phyloP scores from a whole-genome alignment of 30 jellyfish, hydroid and myxozoan species.

The Hydra vulgaris region DNA sequence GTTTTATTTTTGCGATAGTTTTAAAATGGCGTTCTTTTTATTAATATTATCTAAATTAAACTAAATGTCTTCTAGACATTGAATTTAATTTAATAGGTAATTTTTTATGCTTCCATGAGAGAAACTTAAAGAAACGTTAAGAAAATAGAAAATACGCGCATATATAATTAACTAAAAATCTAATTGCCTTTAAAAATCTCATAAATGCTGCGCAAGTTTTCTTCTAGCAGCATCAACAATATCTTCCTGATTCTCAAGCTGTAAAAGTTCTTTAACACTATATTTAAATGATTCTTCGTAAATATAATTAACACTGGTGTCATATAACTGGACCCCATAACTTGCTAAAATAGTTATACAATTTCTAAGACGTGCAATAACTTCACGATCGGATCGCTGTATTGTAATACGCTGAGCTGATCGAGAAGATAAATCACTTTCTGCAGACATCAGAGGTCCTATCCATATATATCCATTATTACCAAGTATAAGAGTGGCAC shows the following conservation, averaged over 20 bases:
- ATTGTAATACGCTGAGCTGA: constrained; percentile 32
- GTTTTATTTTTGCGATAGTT: too few relatives aligned
- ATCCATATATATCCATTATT: constrained; percentile 96
- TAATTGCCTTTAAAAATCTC: too few relatives aligned
- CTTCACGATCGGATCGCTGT: constrained; percentile 48
- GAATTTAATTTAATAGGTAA: too few relatives aligned
- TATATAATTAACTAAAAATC: too few relatives aligned
- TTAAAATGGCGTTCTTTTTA: too few relatives aligned
- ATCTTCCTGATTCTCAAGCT: constrained; percentile 70
- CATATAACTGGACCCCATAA: constrained; percentile 59
- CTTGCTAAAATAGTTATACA: constrained; percentile 75
- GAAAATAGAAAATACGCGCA: too few relatives aligned
- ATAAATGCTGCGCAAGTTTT: constrained; percentile 56
- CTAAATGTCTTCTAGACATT: too few relatives aligned
- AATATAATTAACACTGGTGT: constrained; percentile 72
- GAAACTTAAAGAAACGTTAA: too few relatives aligned
- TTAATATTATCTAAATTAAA: too few relatives aligned
- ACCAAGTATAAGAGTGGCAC: constrained; percentile 97
- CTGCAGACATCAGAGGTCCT: constrained; percentile 94
- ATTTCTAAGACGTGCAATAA: constrained; percentile 69
- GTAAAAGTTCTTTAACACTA: constrained; percentile 60
- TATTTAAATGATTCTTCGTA: constrained; percentile 81
- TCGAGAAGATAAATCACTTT: constrained; percentile 78
- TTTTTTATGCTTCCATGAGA: too few relatives aligned
- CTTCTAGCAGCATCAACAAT: constrained; percentile 74